Evolutionary conservation across 1,140 invertebrate species (phyloP), one percentile per base, ranked within the genome.

Genomic region (Parapsyche elsis): DNA sequence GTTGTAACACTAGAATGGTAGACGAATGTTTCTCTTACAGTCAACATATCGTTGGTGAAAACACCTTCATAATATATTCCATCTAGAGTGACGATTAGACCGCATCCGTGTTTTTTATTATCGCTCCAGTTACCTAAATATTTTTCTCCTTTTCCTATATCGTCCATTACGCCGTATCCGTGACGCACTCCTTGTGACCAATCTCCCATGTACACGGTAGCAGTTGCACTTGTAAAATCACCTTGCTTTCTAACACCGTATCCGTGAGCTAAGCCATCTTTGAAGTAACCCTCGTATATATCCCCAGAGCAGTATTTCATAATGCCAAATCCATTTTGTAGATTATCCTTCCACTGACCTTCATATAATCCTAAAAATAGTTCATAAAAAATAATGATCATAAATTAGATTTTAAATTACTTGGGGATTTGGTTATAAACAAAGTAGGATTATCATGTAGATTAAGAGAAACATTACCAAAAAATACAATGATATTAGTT

Each of bases 51-150:
- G 84, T 94, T 92, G 75, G 91, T 90, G 85, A 97, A 97, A 75
- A 91, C 91, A 24, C 96, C 96, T 89, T 97, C 95, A 84, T 96
- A 97, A 88, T 97, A 97, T 88, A 96, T 94, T 0, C 95, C 95
- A 88, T 96, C 95, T 73, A 96, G 88, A 0, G 95, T 96, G 0
- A 97, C 95, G 70, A 96, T 94, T 30, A 96, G 88, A 9, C 95
- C 95, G 84, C 91, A 92, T 0, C 95, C 95, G 85, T 95, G 92
- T 80, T 94, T 93, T 85, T 92, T 91, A 86, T 95, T 94, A 78
- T 96, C 95, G 75, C 88, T 92, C 94, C 96, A 97, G 86, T 92
- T 92, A 14, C 96, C 96, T 84, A 97, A 91, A 88, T 96, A 97
- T 87, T 97, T 97, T 86, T 97, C 94, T 23, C 95, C 96, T 84